A percentile compares a stretch with the other conserved stretches of the same genome.
Conservation (phyloP, 2,888 invertebrate species). For the Conops quadrifasciatus region DNA sequence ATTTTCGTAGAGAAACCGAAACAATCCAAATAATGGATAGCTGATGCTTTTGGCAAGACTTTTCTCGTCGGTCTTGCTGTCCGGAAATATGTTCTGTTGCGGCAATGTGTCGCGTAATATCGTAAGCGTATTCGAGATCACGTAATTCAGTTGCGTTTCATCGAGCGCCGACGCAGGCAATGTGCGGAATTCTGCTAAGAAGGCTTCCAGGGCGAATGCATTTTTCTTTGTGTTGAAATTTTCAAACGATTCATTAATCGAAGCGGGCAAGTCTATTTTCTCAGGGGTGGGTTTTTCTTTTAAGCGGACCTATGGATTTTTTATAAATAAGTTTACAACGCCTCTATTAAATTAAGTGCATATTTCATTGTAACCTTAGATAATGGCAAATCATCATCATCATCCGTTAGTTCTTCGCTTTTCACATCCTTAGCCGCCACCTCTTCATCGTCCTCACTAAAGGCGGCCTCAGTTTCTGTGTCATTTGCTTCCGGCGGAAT, state of each 20-base stretch:
- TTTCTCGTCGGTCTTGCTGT: slow-evolving; percentile 70
- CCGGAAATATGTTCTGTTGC: slow-evolving; percentile 66
- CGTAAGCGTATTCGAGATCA: slow-evolving; percentile 61
- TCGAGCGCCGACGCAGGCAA: slow-evolving; percentile 60
- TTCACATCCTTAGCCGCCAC: slow-evolving; percentile 62
- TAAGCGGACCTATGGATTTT: slow-evolving; percentile 57
- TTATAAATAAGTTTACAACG: background rate
- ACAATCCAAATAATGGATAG: slow-evolving; percentile 86
- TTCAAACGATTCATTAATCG: slow-evolving; percentile 63
- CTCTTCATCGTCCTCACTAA: slow-evolving; percentile 70
- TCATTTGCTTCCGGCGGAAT: slow-evolving; percentile 57
- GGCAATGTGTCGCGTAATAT: slow-evolving; percentile 63
- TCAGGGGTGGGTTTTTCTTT: slow-evolving; percentile 63
- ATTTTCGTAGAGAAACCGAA: slow-evolving; percentile 79
- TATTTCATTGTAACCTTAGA: slow-evolving; percentile 71
- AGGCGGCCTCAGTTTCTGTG: slow-evolving; percentile 55
- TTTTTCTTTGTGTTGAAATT: slow-evolving; percentile 61
- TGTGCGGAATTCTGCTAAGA: slow-evolving; percentile 62
- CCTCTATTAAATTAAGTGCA: background rate
- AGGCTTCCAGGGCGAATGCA: slow-evolving; percentile 61
- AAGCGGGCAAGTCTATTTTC: slow-evolving; percentile 62
- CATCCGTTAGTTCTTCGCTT: slow-evolving; percentile 64
- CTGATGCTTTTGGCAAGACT: slow-evolving; percentile 78
- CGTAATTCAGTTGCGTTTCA: slow-evolving; percentile 63
- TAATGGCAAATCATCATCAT: slow-evolving; percentile 77